Conservation (phyloP, 2,113 vertebrate genomes). For the Cheilinus undulatus region DNA sequence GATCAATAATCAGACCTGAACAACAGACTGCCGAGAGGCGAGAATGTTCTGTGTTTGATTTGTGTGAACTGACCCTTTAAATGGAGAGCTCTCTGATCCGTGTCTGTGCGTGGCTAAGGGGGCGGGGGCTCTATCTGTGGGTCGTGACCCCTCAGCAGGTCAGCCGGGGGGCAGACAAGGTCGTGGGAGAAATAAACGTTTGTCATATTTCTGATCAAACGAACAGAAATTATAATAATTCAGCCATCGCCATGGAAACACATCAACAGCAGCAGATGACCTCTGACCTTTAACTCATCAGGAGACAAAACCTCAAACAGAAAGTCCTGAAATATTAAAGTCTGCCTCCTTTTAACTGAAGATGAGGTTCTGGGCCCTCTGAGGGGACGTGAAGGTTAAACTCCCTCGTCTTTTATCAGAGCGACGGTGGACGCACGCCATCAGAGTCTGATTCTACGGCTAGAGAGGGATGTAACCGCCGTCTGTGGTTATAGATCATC, state of each 20-base stretch:
- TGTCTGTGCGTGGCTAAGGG: conserved; percentile 11
- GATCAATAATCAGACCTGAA: too few species aligned
- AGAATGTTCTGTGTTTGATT: not conserved
- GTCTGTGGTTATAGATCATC: too few species aligned
- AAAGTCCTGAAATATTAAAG: not conserved
- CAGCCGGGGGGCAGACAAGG: conserved; percentile 23
- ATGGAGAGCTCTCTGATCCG: conserved; percentile 19
- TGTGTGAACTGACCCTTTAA: conserved; percentile 38
- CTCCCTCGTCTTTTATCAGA: too few species aligned
- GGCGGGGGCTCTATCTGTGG: conserved; percentile 24
- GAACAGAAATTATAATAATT: conserved; percentile 1
- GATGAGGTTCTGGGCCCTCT: not conserved
- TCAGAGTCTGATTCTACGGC: too few species aligned
- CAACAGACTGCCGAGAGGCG: not conserved
- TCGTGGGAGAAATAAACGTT: conserved; percentile 57
- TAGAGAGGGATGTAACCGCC: too few species aligned
- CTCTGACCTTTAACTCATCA: conserved; percentile 13
- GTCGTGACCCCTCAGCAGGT: conserved; percentile 34
- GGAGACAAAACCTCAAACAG: not conserved
- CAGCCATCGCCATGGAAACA: not conserved
- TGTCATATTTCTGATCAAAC: conserved; percentile 13
- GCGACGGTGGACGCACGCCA: too few species aligned
- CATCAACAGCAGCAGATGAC: not conserved
- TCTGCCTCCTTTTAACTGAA: not conserved
- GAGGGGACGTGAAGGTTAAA: too few species aligned